Evolutionary conservation across 37 sponge, comb jelly and placozoan genomes (phyloP), one percentile per base, ranked within the genome.

Genomic region (Theonella swinhoei): DNA sequence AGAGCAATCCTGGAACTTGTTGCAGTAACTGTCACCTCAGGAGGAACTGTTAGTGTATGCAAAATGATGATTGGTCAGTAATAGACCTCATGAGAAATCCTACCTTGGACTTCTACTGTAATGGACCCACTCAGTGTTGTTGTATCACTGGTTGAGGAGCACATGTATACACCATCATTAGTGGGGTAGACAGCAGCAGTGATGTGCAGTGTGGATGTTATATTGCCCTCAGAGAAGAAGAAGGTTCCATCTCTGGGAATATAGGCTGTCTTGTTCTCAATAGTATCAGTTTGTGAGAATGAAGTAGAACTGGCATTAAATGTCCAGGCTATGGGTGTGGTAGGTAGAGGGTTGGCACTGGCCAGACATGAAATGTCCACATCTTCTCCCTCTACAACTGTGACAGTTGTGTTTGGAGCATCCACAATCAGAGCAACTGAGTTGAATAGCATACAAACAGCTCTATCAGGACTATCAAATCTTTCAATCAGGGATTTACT

Each of bases 281-380:
- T 41, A 0, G 28, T 11, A 80, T 39, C 33, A 32, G 36, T 58
- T 24, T 70, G 62, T 28, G 3, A 0, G 41, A 81, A 81, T 14
- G 61, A 20, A 30, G 72, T 31, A 0, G 36, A 20, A 3, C 26
- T 26, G 61, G 22, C 34, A 19, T 54, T 26, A 32, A 81, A 33
- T 54, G 7, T 35, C n/a, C n/a, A n/a, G 81, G 76, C 79, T 4
- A 69, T 64, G 62, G 75, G 73, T 65, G 43, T 58, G 54, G 14
- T 7, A 41, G 87, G 87, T 19, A 58, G 31, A 24, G 87, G 87
- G 34, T 59, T 67, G 32, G 80, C 87, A 40, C 60, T 65, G 5
- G 81, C 71, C 17, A 43, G 59, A 36, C 87, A 87, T 71, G 81
- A n/a, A 70, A 58, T 31, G 42, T 33, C 37, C 68, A 47, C n/a